A percentile compares a stretch with the other conserved stretches of the same genome.
Conservation (phyloP, 1,140 invertebrate species). For the Tetramorium parvispinum region DNA sequence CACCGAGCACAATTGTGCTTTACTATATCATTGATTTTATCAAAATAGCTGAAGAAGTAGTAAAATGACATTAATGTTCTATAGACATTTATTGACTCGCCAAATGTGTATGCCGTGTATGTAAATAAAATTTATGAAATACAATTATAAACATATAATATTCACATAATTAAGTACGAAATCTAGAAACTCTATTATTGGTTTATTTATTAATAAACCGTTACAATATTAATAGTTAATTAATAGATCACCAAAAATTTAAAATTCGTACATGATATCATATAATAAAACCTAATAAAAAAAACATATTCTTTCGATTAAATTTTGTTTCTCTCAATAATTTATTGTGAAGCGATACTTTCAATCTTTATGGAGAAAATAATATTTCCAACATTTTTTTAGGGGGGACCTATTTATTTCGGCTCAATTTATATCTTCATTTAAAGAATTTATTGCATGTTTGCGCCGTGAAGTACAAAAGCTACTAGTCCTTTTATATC, state of each 20-base stretch:
- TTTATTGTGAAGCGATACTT: neutral
- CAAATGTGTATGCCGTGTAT: neutral
- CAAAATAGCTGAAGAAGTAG: neutral
- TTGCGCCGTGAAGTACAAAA: neutral
- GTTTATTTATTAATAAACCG: neutral
- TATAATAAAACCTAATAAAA: neutral
- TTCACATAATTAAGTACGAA: slow-evolving; percentile 5
- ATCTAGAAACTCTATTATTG: neutral
- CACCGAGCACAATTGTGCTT: neutral
- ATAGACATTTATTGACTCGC: neutral
- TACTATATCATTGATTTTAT: neutral
- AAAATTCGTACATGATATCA: neutral
- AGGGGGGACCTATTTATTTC: neutral
- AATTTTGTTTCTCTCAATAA: neutral
- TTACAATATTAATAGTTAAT: neutral
- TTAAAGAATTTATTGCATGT: slow-evolving; percentile 25
- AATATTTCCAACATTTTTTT: neutral
- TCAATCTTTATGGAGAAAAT: neutral
- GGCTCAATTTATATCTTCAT: neutral
- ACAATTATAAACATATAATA: neutral
- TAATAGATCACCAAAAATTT: neutral
- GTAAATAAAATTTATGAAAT: neutral
- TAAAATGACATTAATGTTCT: neutral
- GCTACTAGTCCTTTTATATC: neutral
- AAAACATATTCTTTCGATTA: neutral